phyloP scores from a whole-genome alignment of 2,888 invertebrate genomes.

The Chelonus formosanus region DNA sequence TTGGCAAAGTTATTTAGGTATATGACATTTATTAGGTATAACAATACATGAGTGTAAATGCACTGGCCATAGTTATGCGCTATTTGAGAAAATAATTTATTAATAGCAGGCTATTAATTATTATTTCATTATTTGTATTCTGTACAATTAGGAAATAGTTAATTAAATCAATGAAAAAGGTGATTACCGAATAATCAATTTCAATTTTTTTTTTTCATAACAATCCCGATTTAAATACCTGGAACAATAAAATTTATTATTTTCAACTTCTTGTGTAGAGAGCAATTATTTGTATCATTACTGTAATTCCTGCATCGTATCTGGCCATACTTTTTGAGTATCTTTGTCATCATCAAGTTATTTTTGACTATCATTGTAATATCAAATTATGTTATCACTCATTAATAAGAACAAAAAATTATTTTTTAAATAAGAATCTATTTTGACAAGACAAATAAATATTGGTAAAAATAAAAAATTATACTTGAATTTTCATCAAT shows the following conservation, averaged over 20 bases:
- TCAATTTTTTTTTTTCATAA: not conserved
- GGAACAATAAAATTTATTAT: constrained; percentile 28
- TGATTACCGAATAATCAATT: not conserved
- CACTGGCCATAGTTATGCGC: constrained; percentile 60
- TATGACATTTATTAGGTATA: constrained; percentile 55
- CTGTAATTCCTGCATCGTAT: constrained; percentile 24
- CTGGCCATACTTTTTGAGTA: constrained; percentile 18
- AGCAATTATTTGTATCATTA: constrained; percentile 11
- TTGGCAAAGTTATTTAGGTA: constrained; percentile 65
- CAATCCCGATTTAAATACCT: no score
- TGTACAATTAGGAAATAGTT: constrained; percentile 48
- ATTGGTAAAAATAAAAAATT: no score
- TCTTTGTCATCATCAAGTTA: constrained; percentile 7
- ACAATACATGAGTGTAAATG: constrained; percentile 61
- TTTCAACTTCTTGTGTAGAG: constrained; percentile 11
- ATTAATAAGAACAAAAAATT: not conserved
- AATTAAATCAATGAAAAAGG: constrained; percentile 11
- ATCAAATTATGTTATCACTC: not conserved
- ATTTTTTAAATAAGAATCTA: no score
- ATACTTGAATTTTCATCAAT: no score
- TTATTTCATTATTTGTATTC: constrained; percentile 46
- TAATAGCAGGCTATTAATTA: no score
- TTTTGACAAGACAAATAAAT: no score
- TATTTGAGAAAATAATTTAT: constrained; percentile 3
- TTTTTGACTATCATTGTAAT: not conserved